Evolutionary conservation across 2,113 vertebrate genomes (phyloP), one percentile per base, ranked within the genome.

Genomic region (Neodon shergylaensis): DNA sequence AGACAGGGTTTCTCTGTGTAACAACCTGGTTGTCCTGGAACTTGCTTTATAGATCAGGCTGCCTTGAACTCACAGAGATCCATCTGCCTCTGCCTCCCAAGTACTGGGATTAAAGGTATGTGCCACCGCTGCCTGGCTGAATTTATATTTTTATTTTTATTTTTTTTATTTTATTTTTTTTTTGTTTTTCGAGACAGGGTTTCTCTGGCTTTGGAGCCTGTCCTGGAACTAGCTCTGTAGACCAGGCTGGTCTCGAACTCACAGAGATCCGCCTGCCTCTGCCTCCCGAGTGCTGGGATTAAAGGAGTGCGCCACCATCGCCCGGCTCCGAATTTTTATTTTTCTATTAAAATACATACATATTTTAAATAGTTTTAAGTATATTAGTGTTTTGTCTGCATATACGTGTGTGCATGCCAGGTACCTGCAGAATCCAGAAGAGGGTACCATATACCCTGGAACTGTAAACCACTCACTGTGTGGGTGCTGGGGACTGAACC

Each of bases 121-220:
- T 19, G 3, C 44, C 28, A 78, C 44, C 76, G 33, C 16, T 5
- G 31, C 49, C 49, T 4, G 33, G 77, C 12, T 68, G 31, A 70
- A 70, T 70, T 70, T 70, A n/a, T 70, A 70, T 92, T 88, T 96
- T 95, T 88, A n/a, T 70, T 70, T 70, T 70, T 70, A 70, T 92
- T 88, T 96, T 95, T 88, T 70, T n/a, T n/a, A n/a, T 70, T 70
- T 70, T 70, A 70, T 92, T 88, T 96, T 95, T 88, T 70, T 70
- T 70, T 70, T 70, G n/a, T 92, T 88, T 96, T 95, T 88, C 47
- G n/a, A n/a, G n/a, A n/a, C n/a, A n/a, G n/a, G n/a, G n/a, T n/a
- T n/a, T n/a, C n/a, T n/a, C n/a, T n/a, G n/a, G n/a, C n/a, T n/a
- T n/a, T n/a, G n/a, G n/a, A n/a, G n/a, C n/a, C n/a, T 44, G 73